Evolutionary conservation across 2,797 vertebrate species (phyloP), one percentile per base, ranked within the genome.

Genomic region (Sebastes trivittatus): DNA sequence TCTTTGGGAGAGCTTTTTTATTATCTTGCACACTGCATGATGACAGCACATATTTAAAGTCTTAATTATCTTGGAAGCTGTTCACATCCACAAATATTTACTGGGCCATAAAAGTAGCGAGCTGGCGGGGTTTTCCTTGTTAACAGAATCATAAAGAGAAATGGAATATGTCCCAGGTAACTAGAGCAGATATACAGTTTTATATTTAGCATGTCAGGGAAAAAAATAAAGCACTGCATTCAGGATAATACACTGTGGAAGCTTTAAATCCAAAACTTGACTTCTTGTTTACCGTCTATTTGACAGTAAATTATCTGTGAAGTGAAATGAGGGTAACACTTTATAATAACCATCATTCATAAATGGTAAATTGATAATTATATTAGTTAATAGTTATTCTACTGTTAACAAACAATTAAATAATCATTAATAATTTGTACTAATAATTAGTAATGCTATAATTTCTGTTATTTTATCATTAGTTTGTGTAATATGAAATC

Each of bases 51-150:
- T 27, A 6, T 73, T 60, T 77, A 59, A 75, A 65, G n/a, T 22
- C 73, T 56, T 71, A 69, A 83, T 87, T 78, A 74, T 80, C 68
- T 77, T 30, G 36, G 70, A 83, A 82, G 80, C 62, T 56, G 59
- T 65, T 84, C 10, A 36, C 74, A 59, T 77, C 49, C 71, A 76
- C 78, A 84, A 75, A 85, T 82, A 85, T 91, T 81, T 73, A 77
- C 74, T 68, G 22, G 36, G 62, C 55, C 52, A 62, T 77, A 54
- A 77, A 83, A 29, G 59, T 6, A 20, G 56, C 70, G 71, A 72
- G 78, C 80, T 76, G 60, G 20, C 76, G n/a, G 80, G 72, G 5
- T 60, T 9, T 65, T 80, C 56, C 72, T 82, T 70, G 59, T 74
- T 72, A 61, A 78, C 34, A 73, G 30, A 79, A 64, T 60, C 59